Base-by-base conservation (phyloP, 2,888 invertebrate genomes). In the Oxystoma pomonae region DNA sequence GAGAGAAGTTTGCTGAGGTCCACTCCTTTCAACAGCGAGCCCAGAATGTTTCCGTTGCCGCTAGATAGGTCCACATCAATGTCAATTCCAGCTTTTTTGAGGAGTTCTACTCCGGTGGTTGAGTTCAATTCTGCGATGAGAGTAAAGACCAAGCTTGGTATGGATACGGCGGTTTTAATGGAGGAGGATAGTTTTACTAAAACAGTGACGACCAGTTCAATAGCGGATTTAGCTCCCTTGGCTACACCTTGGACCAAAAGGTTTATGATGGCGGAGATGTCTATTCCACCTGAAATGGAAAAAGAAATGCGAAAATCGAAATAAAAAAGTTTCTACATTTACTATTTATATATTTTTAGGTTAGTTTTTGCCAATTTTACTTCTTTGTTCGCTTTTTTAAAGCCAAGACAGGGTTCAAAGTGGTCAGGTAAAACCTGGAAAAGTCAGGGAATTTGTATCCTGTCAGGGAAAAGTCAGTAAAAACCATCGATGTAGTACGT, bases 211-310 rank as follows among this genome's bases (percentile, higher is more conserved):
- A 60, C 62, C 51, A 70, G 50, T 9, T 52, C 16, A 2, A 69
- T 9, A 16, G 56, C 21, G 5, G 22, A 50, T 17, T 49, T 55
- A 16, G 53, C 20, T 5, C 35, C 52, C n/a, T 22, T 55, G n/a
- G 53, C 63, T 3, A 49, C 55, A 1, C 57, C 59, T 7, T 52
- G 51, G 9, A 57, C 20, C 16, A 70, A 57, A 56, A 61, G 52
- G 7, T 53, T 21, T 1, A 70, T 59, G 1, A 68, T 64, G 16
- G 50, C 64, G 0, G 65, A 67, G 20, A 69, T 17, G 21, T 69
- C 65, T 1, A 70, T 51, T 2, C 67, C 67, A 5, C 22, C 57
- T 7, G 53, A 5, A 19, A 53, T 5, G 12, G 12, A 35, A 35
- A 12, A 35, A 35, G 35, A 7, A 35, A n/a, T n/a, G n/a, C n/a